These are phyloP conservation scores for Callithrix jacchus DNA, from an alignment of 2,113 vertebrate genomes.

Conservation along the genomic window DNA sequence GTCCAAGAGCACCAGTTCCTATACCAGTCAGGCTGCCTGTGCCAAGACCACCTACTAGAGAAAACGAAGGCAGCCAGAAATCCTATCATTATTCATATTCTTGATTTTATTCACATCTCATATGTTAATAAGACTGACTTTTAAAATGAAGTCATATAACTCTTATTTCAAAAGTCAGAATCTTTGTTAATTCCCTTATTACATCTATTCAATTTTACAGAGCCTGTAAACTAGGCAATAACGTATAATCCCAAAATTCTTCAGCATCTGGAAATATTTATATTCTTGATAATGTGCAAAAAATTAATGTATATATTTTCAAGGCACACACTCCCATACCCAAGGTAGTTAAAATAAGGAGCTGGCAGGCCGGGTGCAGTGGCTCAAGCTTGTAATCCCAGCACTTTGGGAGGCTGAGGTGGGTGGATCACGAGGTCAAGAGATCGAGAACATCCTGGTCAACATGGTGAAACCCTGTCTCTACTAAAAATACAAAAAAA, in stretches of 20 bases:
- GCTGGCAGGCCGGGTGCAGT: neutral
- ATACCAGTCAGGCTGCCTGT: conserved; percentile 93
- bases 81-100: conserved; percentile 35
- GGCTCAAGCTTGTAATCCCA: too few species aligned
- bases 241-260: neutral
- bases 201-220: neutral
- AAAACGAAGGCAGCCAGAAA: conserved; percentile 65
- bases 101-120: conserved; percentile 16
- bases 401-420: too few species aligned
- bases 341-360: neutral
- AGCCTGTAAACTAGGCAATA: neutral
- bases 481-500: too few species aligned
- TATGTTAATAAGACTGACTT: neutral
- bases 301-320: neutral
- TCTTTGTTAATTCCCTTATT: neutral
- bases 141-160: too few species aligned
- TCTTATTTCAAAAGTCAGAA: conserved; percentile 1
- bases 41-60: conserved; percentile 90
- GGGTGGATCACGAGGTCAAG: too few species aligned
- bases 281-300: neutral
- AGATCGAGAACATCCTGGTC: too few species aligned
- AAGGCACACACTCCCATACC: neutral
- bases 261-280: neutral
- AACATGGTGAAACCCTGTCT: too few species aligned
- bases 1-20: conserved; percentile 92